phyloP scores from a whole-genome alignment of 2,888 invertebrate genomes.

The Pseudococcus viburni region DNA sequence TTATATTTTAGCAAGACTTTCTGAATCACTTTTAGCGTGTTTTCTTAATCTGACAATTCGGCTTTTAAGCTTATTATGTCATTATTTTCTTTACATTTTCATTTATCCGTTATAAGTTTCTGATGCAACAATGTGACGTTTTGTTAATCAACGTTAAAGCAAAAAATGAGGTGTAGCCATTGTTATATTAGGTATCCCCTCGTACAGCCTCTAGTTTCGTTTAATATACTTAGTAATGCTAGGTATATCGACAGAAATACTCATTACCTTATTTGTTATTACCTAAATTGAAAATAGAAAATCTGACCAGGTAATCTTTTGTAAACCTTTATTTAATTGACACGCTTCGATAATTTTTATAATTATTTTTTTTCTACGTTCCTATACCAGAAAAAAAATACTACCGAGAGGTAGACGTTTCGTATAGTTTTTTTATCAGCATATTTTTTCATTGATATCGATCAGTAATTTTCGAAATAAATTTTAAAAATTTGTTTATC shows the following conservation, averaged over 20 bases:
- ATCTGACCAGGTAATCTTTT: neutral
- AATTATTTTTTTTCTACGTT: neutral
- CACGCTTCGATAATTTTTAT: neutral
- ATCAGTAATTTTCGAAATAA: neutral
- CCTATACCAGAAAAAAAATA: too few relatives aligned
- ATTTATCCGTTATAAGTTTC: slow-evolving; percentile 55
- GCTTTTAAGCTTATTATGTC: slow-evolving; percentile 65
- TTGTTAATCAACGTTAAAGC: slow-evolving; percentile 43
- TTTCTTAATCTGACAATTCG: slow-evolving; percentile 64
- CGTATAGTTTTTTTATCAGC: neutral
- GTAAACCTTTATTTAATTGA: neutral
- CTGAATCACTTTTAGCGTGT: slow-evolving; percentile 65
- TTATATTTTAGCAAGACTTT: slow-evolving; percentile 55
- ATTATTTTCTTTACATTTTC: slow-evolving; percentile 65
- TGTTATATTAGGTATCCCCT: neutral
- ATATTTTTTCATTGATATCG: neutral
- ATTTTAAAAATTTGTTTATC: neutral
- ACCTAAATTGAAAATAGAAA: slow-evolving; percentile 21
- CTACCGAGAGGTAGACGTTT: neutral
- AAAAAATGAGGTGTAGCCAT: slow-evolving; percentile 3
- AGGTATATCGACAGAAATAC: neutral
- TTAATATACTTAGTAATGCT: too few relatives aligned
- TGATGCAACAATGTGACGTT: slow-evolving; percentile 34
- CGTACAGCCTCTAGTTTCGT: too few relatives aligned
- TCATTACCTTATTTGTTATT: neutral